phyloP scores from a whole-genome alignment of 2,888 invertebrate species.

The Caenorhabditis zanzibari region DNA sequence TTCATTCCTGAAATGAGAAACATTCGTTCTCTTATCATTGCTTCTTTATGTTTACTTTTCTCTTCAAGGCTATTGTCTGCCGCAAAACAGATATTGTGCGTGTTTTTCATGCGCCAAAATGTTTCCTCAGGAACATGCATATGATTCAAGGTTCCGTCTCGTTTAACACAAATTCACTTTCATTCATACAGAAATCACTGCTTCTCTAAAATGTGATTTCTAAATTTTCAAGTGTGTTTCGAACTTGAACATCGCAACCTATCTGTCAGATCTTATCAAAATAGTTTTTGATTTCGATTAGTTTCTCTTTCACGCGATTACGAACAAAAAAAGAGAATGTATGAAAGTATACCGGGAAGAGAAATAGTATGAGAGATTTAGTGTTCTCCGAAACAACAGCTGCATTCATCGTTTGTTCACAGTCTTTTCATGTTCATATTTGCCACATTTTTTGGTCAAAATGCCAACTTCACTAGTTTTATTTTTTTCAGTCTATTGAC shows the following conservation, averaged over 20 bases:
- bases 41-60: slow-evolving; percentile 30
- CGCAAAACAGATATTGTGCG: slow-evolving; percentile 24
- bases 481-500: background rate
- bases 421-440: slow-evolving; percentile 8
- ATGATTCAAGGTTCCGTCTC: background rate
- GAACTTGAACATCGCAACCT: slow-evolving; percentile 13
- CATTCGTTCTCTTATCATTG: slow-evolving; percentile 24
- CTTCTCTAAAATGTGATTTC: slow-evolving; percentile 3
- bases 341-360: background rate
- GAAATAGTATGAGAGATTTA: slow-evolving; percentile 16
- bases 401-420: slow-evolving; percentile 9
- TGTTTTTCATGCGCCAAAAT: background rate
- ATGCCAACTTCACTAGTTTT: background rate
- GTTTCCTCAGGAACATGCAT: background rate
- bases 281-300: background rate
- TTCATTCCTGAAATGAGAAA: slow-evolving; percentile 3
- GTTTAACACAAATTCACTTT: no score
- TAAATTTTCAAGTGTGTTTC: slow-evolving; percentile 12
- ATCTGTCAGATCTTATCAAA: slow-evolving; percentile 3
- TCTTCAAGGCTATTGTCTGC: slow-evolving; percentile 35
- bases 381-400: slow-evolving; percentile 11
- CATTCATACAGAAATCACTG: background rate
- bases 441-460: slow-evolving; percentile 6
- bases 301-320: slow-evolving; percentile 4
- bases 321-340: background rate